A percentile compares a stretch with the other conserved stretches of the same genome.
These are phyloP conservation scores for Stegodyphus dumicola DNA, from an alignment of 1,140 invertebrate genomes.

Conservation along the genomic window DNA sequence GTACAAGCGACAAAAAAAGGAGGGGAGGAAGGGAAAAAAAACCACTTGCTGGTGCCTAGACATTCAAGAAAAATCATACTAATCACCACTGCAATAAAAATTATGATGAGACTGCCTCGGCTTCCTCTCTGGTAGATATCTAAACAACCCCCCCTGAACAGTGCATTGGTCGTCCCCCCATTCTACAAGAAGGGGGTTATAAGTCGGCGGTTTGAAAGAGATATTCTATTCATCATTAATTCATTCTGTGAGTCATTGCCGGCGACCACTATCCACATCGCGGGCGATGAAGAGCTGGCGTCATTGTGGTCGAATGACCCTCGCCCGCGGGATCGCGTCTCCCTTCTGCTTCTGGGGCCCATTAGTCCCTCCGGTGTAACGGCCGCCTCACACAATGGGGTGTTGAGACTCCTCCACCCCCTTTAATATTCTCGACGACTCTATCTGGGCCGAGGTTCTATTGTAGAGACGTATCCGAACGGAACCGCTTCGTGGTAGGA, in stretches of 20 bases:
- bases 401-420: conserved; percentile 13
- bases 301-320: conserved; percentile 57
- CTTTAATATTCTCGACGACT: conserved; percentile 57
- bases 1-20: too few relatives aligned
- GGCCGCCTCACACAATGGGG: conserved; percentile 40
- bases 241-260: conserved; percentile 58
- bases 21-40: too few relatives aligned
- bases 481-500: not conserved
- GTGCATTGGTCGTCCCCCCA: not conserved
- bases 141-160: not conserved
- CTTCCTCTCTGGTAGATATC: not conserved
- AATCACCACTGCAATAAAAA: too few relatives aligned
- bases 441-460: conserved; percentile 27
- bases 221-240: conserved; percentile 61
- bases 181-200: conserved; percentile 1
- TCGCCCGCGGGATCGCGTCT: conserved; percentile 15
- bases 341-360: conserved; percentile 31
- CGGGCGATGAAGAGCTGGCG: conserved; percentile 47
- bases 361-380: conserved; percentile 57
- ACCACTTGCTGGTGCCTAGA: too few relatives aligned
- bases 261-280: conserved; percentile 47
- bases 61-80: too few relatives aligned
- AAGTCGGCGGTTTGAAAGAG: conserved; percentile 60
- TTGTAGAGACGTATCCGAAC: conserved; percentile 29
- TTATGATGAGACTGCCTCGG: not conserved